phyloP scores from a whole-genome alignment of 2,888 invertebrate genomes.

The Luperina testacea region DNA sequence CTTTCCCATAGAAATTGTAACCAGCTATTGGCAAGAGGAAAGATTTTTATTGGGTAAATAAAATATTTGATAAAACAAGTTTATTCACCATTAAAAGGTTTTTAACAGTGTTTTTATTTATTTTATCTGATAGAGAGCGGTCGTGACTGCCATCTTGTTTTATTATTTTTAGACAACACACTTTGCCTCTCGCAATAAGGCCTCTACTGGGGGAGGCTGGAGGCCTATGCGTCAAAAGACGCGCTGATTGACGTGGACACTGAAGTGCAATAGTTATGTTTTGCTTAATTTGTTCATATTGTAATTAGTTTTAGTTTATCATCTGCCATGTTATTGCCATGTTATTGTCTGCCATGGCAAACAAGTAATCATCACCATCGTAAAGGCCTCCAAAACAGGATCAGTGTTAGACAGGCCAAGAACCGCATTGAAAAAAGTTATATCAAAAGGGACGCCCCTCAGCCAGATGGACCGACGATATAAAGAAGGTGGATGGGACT shows the following conservation, averaged over 20 bases:
- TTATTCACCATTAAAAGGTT: slow-evolving; percentile 51
- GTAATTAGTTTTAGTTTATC: no score
- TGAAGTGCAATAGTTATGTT: no score
- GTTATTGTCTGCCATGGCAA: background rate
- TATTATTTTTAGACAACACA: background rate
- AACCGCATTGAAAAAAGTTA: background rate
- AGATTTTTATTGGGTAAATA: slow-evolving; percentile 25
- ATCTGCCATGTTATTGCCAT: no score
- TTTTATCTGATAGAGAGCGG: slow-evolving; percentile 11
- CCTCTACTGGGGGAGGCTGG: no score
- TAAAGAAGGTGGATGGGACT: no score
- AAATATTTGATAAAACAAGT: slow-evolving; percentile 32
- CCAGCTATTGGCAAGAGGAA: background rate
- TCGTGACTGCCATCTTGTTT: background rate
- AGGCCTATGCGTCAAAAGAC: no score
- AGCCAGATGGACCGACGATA: no score
- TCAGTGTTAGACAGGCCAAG: background rate
- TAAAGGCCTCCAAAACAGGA: no score
- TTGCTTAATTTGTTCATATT: no score
- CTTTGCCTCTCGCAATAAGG: background rate
- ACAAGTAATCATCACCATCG: background rate
- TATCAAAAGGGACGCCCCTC: no score
- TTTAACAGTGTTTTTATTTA: slow-evolving; percentile 36
- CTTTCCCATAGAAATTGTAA: background rate
- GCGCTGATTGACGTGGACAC: no score